Base-by-base conservation (phyloP, 2,888 invertebrate species). In the Rhagonycha fulva region DNA sequence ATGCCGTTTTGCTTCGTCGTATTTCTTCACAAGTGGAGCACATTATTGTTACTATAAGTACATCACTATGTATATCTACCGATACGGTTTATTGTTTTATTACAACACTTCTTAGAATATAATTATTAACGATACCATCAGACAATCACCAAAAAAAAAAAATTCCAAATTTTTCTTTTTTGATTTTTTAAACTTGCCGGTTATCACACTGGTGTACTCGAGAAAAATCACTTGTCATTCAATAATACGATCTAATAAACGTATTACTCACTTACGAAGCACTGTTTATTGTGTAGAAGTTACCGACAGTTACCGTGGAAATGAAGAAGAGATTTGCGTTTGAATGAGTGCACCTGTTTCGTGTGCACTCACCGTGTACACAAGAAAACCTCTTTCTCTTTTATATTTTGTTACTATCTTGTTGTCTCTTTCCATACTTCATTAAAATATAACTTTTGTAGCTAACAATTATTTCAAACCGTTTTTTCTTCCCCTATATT, bases 1-100 rank as follows among this genome's bases (percentile, higher is more conserved):
- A 84, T 84, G 84, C 81, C 79, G 82, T 79, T 81, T 82, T 84
- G 82, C 78, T 78, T 76, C 82, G 82, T 77, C 78, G 83, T 82
- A 83, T 84, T 83, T 83, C 82, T 84, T 84, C 82, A 84, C 81
- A 85, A 86, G 83, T 86, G 81, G 86, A 85, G 85, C 86, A 84
- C 84, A 85, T 83, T 84, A 82, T 82, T 82, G 80, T 82, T 81
- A 80, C 72, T 79, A 81, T 78, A 78, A 82, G 79, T 79, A 72
- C 76, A 75, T 75, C 71, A 66, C 47, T 66, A 66, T 26, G 5
- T 66, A 47, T 74, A 72, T 72, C 60, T 71, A 69, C 30, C 66
- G 80, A 75, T 72, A 78, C 77, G 78, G 70, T 78, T 74, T 74
- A 63, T 62, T 76, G 76, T 67, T 73, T 78, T 77, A 72, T 72